A percentile compares a stretch with the other conserved stretches of the same genome.
These are phyloP conservation scores for Bombus haemorrhoidalis DNA, from an alignment of 1,140 invertebrate genomes.

Conservation along the genomic window DNA sequence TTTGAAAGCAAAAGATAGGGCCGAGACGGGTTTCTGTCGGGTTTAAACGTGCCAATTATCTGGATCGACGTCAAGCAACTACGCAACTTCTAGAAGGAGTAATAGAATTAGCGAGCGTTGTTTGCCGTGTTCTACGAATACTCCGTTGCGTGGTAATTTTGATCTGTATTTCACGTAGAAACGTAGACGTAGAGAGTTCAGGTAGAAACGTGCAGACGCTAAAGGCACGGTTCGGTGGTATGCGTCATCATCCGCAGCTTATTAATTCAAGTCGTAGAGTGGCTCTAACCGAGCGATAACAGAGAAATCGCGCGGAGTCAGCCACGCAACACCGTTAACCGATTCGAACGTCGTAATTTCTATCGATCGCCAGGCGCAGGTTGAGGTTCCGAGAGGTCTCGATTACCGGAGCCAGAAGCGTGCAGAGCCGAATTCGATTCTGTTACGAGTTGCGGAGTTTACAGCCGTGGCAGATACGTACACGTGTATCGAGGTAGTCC, in stretches of 20 bases:
- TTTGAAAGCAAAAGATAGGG: background rate
- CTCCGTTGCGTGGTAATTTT: background rate
- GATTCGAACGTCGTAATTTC: conserved; percentile 38
- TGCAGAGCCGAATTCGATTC: conserved; percentile 27
- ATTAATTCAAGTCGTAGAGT: conserved; percentile 13
- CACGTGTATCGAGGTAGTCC: conserved; percentile 12
- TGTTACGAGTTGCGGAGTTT: conserved; percentile 29
- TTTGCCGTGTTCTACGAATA: background rate
- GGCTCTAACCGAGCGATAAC: conserved; percentile 9
- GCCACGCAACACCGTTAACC: conserved; percentile 26
- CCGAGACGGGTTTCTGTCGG: background rate
- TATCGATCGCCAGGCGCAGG: conserved; percentile 18
- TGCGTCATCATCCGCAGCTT: background rate
- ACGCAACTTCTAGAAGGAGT: background rate
- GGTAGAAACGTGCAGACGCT: no score
- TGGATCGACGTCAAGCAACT: background rate
- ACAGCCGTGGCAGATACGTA: conserved; percentile 11
- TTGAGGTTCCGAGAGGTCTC: conserved; percentile 15
- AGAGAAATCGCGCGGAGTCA: conserved; percentile 13
- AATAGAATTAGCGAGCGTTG: background rate
- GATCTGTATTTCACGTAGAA: background rate
- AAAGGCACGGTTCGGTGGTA: no score
- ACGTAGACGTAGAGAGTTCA: no score
- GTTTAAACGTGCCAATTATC: background rate
- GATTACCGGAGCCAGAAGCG: conserved; percentile 35